These are phyloP conservation scores for Melanotaenia duboulayi DNA, from an alignment of 2,113 vertebrate genomes.

Conservation along the genomic window DNA sequence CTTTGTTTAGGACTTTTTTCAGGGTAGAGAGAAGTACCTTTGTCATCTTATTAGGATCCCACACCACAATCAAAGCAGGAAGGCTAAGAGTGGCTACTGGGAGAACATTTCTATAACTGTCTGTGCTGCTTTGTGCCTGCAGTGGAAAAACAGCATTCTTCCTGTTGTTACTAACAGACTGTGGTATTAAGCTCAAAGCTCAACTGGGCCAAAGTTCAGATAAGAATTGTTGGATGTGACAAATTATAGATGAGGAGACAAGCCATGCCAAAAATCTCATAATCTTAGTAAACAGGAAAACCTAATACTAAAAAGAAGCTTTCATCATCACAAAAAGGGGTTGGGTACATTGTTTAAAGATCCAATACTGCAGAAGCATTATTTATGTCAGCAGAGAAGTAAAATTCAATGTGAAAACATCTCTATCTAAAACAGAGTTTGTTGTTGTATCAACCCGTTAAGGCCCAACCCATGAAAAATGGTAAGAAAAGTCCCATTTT, in stretches of 20 bases:
- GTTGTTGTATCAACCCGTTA: no score
- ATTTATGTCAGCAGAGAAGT: no score
- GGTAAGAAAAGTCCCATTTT: no score
- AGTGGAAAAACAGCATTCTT: not conserved
- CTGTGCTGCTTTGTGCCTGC: not conserved
- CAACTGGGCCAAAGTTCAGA: not conserved
- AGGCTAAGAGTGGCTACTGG: not conserved
- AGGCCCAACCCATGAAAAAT: no score
- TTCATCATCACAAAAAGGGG: constrained; percentile 14
- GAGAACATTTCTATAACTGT: not conserved
- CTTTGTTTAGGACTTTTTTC: not conserved
- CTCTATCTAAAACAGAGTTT: no score
- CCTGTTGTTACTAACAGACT: not conserved
- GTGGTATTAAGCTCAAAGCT: not conserved
- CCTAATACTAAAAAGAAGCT: constrained; percentile 6
- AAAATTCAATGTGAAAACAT: no score
- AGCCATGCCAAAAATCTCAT: not conserved
- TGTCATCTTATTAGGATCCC: not conserved
- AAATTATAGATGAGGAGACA: not conserved
- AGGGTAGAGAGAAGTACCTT: not conserved
- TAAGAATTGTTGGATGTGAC: not conserved
- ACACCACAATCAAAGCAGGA: not conserved
- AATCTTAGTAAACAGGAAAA: not conserved
- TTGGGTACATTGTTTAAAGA: not conserved
- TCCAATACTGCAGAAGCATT: no score